phyloP scores from a whole-genome alignment of 2,113 vertebrate species.

The Nycticebus coucang region DNA sequence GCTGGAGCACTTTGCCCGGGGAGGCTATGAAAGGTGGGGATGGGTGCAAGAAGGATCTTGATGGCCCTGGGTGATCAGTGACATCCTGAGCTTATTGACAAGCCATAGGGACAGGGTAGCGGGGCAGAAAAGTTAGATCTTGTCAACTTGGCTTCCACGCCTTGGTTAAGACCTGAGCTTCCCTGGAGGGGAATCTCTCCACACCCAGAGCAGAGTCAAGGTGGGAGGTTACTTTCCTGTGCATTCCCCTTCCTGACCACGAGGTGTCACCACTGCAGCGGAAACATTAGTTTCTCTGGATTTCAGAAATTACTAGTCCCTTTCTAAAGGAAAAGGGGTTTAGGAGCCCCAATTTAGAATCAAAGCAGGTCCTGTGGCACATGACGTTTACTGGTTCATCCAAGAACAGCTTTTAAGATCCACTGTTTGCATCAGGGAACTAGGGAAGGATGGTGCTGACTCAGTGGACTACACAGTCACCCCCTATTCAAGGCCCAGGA shows the following conservation, averaged over 20 bases:
- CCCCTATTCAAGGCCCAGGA: background rate
- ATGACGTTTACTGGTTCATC: background rate
- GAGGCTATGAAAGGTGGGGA: background rate
- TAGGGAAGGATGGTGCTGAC: background rate
- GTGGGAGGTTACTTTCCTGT: background rate
- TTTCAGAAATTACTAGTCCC: background rate
- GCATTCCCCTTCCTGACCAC: background rate
- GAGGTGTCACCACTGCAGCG: background rate
- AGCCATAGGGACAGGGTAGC: rapidly evolving
- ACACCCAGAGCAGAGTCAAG: background rate
- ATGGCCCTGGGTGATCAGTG: background rate
- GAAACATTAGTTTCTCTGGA: background rate
- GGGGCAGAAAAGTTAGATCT: background rate
- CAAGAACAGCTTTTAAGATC: background rate
- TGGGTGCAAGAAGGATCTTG: background rate
- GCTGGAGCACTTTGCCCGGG: too few relatives aligned
- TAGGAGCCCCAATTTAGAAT: background rate
- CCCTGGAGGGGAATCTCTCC: background rate
- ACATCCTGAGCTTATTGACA: background rate
- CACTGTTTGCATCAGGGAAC: background rate
- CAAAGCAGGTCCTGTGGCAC: background rate
- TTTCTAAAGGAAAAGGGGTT: background rate
- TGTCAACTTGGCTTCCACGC: rapidly evolving
- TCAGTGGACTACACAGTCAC: too few relatives aligned
- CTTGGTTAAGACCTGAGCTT: background rate